Evolutionary conservation across 64 coral and sea anemone species (phyloP).

Genomic region (Stichodactyla helianthus): DNA sequence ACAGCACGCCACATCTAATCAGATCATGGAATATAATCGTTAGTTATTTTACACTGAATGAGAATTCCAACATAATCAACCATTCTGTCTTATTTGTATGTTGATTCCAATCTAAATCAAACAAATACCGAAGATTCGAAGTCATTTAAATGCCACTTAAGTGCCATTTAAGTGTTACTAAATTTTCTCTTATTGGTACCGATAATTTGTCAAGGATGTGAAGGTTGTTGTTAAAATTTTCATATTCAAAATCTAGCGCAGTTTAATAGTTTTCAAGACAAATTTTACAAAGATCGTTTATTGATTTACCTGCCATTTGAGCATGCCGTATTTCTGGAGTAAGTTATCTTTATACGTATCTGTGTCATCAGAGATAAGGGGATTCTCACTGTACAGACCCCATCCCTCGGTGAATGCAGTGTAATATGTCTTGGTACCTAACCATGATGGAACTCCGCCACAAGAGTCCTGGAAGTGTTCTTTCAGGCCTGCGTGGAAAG

Average conservation of each 20-base stretch:
- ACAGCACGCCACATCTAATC: slow-evolving; percentile 84
- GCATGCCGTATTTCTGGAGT: slow-evolving; percentile 96
- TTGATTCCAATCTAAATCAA: too few species aligned
- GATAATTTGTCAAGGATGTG: too few species aligned
- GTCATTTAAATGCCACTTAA: too few species aligned
- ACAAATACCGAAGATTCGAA: too few species aligned
- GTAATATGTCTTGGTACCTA: slow-evolving; percentile 79
- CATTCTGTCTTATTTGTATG: too few species aligned
- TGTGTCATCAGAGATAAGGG: slow-evolving; percentile 80
- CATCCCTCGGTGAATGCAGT: slow-evolving; percentile 97
- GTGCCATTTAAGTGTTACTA: too few species aligned
- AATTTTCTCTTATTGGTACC: too few species aligned
- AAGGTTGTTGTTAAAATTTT: too few species aligned
- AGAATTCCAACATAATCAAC: too few species aligned
- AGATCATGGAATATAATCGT: background rate
- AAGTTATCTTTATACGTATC: slow-evolving; percentile 81
- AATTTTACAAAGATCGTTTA: background rate
- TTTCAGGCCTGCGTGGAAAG: slow-evolving; percentile 42
- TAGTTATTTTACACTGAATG: background rate
- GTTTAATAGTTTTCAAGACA: background rate
- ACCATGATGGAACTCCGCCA: slow-evolving; percentile 79
- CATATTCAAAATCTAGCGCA: too few species aligned
- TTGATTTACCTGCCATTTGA: slow-evolving; percentile 88
- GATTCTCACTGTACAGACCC: slow-evolving; percentile 96
- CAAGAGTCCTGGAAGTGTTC: slow-evolving; percentile 84